These are phyloP conservation scores for Cettia cetti DNA, from an alignment of 2,113 vertebrate species.

Conservation along the genomic window DNA sequence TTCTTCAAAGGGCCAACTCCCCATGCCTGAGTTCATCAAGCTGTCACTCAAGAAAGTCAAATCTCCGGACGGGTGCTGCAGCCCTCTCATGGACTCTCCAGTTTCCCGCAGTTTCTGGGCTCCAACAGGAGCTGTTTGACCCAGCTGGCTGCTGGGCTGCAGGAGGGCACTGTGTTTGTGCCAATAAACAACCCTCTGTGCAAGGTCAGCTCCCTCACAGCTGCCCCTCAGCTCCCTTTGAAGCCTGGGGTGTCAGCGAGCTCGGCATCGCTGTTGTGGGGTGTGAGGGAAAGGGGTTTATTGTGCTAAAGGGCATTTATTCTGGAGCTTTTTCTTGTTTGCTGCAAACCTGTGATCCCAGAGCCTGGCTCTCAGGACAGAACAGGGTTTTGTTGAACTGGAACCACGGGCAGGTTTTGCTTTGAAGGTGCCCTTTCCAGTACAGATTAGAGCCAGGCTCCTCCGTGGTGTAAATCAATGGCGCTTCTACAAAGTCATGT, in stretches of 20 bases:
- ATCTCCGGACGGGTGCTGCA: background rate
- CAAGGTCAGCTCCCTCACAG: slow-evolving; percentile 8
- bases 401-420: background rate
- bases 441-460: background rate
- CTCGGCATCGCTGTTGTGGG: background rate
- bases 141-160: background rate
- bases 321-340: background rate
- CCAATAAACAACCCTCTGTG: background rate
- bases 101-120: background rate
- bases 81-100: background rate
- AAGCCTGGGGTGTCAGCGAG: background rate
- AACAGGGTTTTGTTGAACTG: background rate
- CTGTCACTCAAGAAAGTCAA: slow-evolving; percentile 3
- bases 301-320: background rate
- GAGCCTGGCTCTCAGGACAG: background rate
- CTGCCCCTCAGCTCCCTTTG: background rate
- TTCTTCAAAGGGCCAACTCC: slow-evolving; percentile 42
- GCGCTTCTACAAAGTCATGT: background rate
- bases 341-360: background rate
- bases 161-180: background rate
- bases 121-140: slow-evolving; percentile 4
- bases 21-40: slow-evolving; percentile 21
- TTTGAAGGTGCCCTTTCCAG: slow-evolving; percentile 5
- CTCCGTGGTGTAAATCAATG: background rate
- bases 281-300: background rate